A percentile compares a stretch with the other conserved stretches of the same genome.
Conservation (phyloP, 2,797 vertebrate species). For the Rhynchonycteris naso region DNA sequence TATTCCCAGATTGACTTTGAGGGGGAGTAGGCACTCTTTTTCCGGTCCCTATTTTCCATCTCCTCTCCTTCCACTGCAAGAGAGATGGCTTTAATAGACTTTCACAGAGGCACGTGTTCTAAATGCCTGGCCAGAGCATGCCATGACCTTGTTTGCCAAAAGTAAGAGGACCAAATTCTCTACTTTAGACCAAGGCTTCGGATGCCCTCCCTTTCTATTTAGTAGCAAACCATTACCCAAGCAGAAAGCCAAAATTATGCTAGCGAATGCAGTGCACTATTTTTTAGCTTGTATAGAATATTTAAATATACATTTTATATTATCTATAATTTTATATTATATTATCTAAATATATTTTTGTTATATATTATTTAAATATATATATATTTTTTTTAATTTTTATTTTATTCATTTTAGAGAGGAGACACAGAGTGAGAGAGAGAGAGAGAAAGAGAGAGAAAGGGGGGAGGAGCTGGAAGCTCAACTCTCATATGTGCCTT, state of each 20-base stretch:
- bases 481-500: too few relatives aligned
- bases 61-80: neutral
- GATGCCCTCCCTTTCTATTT: neutral
- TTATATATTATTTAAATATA: neutral
- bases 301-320: neutral
- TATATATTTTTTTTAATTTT: too few relatives aligned
- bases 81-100: neutral
- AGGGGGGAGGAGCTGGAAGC: too few relatives aligned
- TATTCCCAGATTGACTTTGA: neutral
- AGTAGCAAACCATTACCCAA: slow-evolving; percentile 46
- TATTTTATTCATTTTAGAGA: too few relatives aligned
- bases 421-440: too few relatives aligned
- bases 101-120: neutral
- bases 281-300: neutral
- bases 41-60: neutral
- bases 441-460: too few relatives aligned
- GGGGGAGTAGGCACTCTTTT: neutral
- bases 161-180: slow-evolving; percentile 25
- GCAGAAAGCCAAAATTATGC: neutral
- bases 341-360: neutral
- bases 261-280: neutral
- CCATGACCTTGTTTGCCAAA: neutral
- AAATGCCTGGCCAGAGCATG: neutral
- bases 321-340: neutral
- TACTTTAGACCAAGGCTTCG: slow-evolving; percentile 2